A percentile compares a stretch with the other conserved stretches of the same genome.
phyloP scores from a whole-genome alignment of 2,888 invertebrate genomes.

The Lithosia quadra region DNA sequence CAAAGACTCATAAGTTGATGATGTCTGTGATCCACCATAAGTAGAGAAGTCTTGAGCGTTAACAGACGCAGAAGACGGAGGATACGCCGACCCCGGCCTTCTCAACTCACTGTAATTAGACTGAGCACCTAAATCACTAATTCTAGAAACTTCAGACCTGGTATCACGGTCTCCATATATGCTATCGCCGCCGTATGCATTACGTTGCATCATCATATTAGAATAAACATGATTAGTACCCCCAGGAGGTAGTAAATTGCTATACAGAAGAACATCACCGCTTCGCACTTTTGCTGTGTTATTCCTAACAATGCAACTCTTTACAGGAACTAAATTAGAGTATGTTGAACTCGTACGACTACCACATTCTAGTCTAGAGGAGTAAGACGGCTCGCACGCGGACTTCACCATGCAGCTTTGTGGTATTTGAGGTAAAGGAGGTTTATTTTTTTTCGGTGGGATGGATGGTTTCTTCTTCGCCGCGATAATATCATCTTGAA shows the following conservation, averaged over 20 bases:
- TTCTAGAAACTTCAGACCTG: slow-evolving; percentile 81
- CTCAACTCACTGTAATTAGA: slow-evolving; percentile 89
- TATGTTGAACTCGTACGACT: slow-evolving; percentile 82
- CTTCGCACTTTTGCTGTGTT: slow-evolving; percentile 75
- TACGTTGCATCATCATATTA: slow-evolving; percentile 81
- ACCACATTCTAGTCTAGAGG: slow-evolving; percentile 89
- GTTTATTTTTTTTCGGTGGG: slow-evolving; percentile 82
- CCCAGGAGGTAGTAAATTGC: slow-evolving; percentile 81
- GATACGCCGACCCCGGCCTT: slow-evolving; percentile 87
- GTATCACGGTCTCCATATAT: slow-evolving; percentile 77
- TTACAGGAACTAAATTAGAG: slow-evolving; percentile 83
- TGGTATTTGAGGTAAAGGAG: slow-evolving; percentile 88
- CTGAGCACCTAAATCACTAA: slow-evolving; percentile 83
- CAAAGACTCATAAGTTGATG: slow-evolving; percentile 89
- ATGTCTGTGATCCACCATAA: slow-evolving; percentile 87
- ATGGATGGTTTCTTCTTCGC: slow-evolving; percentile 82
- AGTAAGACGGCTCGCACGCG: slow-evolving; percentile 92
- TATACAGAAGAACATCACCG: slow-evolving; percentile 81
- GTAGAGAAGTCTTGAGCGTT: slow-evolving; percentile 86
- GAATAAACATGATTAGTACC: slow-evolving; percentile 84
- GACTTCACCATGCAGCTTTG: slow-evolving; percentile 92
- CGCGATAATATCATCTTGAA: slow-evolving; percentile 83
- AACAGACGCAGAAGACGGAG: slow-evolving; percentile 81
- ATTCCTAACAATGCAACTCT: slow-evolving; percentile 83
- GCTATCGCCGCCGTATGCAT: slow-evolving; percentile 82